Evolutionary conservation across 1,140 invertebrate species (phyloP).

Genomic region (Pseudomyrmex flavicornis): DNA sequence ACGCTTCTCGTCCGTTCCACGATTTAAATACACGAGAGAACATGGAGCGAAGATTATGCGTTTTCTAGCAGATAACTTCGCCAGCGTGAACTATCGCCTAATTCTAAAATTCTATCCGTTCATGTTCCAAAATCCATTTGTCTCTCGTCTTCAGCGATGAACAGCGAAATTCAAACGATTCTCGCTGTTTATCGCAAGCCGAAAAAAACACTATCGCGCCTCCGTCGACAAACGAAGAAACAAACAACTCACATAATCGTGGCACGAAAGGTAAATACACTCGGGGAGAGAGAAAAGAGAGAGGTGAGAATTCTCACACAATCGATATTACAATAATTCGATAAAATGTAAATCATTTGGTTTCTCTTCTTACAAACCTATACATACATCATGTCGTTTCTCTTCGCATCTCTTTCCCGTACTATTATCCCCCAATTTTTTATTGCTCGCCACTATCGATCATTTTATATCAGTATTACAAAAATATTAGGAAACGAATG

Average conservation of each 20-base stretch:
- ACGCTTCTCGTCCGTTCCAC: too few species aligned
- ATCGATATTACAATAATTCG: too few species aligned
- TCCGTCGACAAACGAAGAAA: constrained; percentile 6
- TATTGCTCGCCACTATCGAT: constrained; percentile 60
- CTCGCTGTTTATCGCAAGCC: constrained; percentile 5
- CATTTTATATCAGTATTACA: constrained; percentile 68
- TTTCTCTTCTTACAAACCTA: background rate
- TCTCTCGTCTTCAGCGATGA: constrained; percentile 1
- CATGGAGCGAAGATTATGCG: constrained; percentile 15
- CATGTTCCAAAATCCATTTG: background rate
- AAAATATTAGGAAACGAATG: constrained; percentile 73
- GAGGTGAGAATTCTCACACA: constrained; percentile 2
- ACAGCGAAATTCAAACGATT: background rate
- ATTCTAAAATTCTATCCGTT: background rate
- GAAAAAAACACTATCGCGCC: background rate
- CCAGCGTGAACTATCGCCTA: too few species aligned
- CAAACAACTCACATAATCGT: too few species aligned
- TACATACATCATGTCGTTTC: background rate
- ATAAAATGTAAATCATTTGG: too few species aligned
- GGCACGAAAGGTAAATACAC: background rate
- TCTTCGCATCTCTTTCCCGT: constrained; percentile 51
- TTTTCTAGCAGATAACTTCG: too few species aligned
- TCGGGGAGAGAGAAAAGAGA: background rate
- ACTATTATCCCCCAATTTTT: constrained; percentile 20
- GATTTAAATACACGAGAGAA: constrained; percentile 7